Evolutionary conservation across 2,888 invertebrate genomes (phyloP), one percentile per base, ranked within the genome.

Genomic region (Drosophila heteroneura): DNA sequence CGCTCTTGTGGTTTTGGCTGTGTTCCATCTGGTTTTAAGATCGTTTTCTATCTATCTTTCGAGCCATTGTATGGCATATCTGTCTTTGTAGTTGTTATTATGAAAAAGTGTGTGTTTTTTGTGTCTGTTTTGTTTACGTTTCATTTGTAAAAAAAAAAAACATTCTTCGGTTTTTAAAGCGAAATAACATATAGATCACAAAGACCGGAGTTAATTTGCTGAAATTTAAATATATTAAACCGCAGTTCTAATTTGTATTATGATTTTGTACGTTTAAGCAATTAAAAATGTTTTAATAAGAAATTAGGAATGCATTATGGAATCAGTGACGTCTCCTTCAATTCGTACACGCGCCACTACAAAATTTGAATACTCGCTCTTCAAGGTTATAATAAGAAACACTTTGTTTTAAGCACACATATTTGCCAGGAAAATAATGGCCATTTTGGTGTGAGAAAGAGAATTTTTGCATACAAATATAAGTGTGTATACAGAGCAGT

Each of bases 1-100:
- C 70, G 72, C 77, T 76, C 76, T 64, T 65, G 49, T 62, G 54
- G 44, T n/a, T 74, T 65, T 53, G 54, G 67, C 47, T 71, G 39
- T 22, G 63, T 81, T 81, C 66, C 78, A 81, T 71, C 81, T 81
- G 82, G 67, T 81, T 78, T 57, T 30, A 64, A 64, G 77, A 81
- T 76, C 77, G 59, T 70, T 81, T 77, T 77, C 70, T 80, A 80
- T 77, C 70, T 80, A 80, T 77, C 70, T 77, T 53, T 49, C 35
- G 58, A 67, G 62, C 41, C 65, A 65, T 57, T 57, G 56, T 28
- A 5, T 39, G 6, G 37, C 54, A 33, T 49, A 33, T 49, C 30
- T 49, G 33, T 53, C 16, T 41, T 64, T 61, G 33, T 51, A 39
- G 28, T 62, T 19, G 30, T 63, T 37, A 41, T 37, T 60, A 37